phyloP scores from a whole-genome alignment of 2,797 vertebrate species.

The Novumbra hubbsi region DNA sequence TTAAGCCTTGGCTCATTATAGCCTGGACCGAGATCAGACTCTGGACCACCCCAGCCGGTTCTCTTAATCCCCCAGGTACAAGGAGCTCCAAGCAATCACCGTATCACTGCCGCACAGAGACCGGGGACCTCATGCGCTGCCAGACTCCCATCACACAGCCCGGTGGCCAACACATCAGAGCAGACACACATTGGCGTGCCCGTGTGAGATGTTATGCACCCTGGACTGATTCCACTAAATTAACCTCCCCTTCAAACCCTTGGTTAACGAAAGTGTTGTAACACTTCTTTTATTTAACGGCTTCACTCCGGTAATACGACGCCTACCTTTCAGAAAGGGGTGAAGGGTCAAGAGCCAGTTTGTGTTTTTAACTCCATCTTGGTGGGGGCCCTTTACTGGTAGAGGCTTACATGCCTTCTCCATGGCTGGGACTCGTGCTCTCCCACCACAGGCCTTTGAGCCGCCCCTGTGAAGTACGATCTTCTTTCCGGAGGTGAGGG shows the following conservation, averaged over 20 bases:
- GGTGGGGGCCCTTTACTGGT: background rate
- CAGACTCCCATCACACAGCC: conserved; percentile 38
- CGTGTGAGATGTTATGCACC: background rate
- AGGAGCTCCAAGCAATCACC: conserved; percentile 50
- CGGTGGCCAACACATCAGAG: conserved; percentile 15
- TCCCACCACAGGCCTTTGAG: background rate
- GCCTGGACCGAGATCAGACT: conserved; percentile 66
- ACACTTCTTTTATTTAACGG: background rate
- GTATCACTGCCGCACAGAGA: conserved; percentile 58
- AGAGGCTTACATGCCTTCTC: conserved; percentile 1
- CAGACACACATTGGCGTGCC: background rate
- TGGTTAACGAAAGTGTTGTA: background rate
- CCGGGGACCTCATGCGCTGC: conserved; percentile 59
- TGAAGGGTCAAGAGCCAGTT: background rate
- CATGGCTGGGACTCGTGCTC: background rate
- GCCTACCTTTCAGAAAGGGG: background rate
- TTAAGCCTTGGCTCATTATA: conserved; percentile 34
- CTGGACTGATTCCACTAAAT: background rate
- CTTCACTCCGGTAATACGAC: background rate
- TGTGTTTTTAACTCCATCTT: background rate
- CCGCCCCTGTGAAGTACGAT: conserved; percentile 9
- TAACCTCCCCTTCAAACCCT: background rate
- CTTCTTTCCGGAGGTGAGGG: conserved; percentile 5
- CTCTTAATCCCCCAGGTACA: conserved; percentile 44
- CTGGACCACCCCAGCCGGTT: conserved; percentile 50